Conservation (phyloP, 2,888 invertebrate genomes). For the Netelia virgata region DNA sequence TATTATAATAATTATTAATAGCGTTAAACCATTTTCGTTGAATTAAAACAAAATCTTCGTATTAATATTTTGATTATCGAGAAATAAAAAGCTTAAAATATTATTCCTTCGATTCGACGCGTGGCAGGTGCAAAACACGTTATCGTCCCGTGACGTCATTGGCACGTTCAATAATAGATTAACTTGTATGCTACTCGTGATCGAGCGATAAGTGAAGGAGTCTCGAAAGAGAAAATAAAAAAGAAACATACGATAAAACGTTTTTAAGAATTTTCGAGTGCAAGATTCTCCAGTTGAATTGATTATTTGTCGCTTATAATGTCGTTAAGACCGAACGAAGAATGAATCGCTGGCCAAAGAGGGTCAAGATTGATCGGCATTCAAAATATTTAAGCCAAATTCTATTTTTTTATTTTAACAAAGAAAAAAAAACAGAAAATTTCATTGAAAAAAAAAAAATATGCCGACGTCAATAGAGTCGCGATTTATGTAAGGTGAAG, state of each 20-base stretch:
- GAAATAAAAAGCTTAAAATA: no score
- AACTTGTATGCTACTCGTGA: neutral
- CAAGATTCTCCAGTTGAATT: neutral
- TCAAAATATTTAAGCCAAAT: neutral
- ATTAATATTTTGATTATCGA: no score
- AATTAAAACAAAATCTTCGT: no score
- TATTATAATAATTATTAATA: no score
- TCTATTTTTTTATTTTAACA: neutral
- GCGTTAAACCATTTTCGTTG: no score
- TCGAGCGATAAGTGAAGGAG: neutral
- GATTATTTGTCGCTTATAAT: no score
- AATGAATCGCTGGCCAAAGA: neutral
- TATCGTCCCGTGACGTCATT: conserved; percentile 10
- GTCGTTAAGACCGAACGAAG: no score
- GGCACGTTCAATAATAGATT: conserved; percentile 18
- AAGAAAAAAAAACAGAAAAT: conserved; percentile 1
- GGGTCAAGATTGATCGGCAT: neutral
- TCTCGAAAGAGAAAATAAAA: neutral
- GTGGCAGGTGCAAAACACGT: conserved; percentile 12
- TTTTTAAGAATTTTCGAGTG: neutral
- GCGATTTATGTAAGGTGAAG: neutral
- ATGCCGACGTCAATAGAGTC: neutral
- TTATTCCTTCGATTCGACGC: neutral
- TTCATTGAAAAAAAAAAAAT: neutral
- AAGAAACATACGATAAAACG: neutral